These are phyloP conservation scores for Unio delphinus DNA, from an alignment of 2,888 invertebrate species.

Conservation along the genomic window DNA sequence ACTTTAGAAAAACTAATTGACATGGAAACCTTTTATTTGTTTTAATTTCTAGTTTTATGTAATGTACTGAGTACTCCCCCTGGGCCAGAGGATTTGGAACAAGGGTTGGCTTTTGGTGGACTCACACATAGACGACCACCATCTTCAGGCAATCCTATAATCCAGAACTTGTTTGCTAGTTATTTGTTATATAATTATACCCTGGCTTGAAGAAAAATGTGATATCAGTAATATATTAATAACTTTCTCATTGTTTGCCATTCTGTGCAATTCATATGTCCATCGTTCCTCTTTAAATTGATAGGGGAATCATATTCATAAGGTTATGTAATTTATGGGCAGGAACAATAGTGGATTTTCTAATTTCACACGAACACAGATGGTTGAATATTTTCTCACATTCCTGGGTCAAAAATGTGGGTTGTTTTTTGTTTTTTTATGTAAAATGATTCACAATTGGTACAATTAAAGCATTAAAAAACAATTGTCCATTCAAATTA, in stretches of 20 bases:
- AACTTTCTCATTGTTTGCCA: neutral
- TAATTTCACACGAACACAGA: no score
- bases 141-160: slow-evolving; percentile 52
- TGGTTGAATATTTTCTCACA: no score
- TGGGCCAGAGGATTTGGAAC: slow-evolving; percentile 3
- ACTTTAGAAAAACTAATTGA: no score
- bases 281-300: neutral
- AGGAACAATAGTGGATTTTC: neutral
- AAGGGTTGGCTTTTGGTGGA: slow-evolving; percentile 41
- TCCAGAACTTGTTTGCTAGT: slow-evolving; percentile 7
- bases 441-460: no score
- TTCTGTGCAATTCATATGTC: neutral
- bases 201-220: no score
- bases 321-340: neutral
- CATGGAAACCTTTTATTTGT: no score
- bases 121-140: slow-evolving; percentile 64
- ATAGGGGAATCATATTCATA: slow-evolving; percentile 1
- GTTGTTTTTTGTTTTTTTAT: no score
- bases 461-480: no score
- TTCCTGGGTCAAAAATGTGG: no score
- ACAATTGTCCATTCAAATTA: no score
- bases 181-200: no score
- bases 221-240: no score
- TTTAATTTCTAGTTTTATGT: slow-evolving; percentile 45
- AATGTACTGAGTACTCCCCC: slow-evolving; percentile 33